Base-by-base conservation (phyloP, 2,797 vertebrate species). In the Alfaro cultratus region DNA sequence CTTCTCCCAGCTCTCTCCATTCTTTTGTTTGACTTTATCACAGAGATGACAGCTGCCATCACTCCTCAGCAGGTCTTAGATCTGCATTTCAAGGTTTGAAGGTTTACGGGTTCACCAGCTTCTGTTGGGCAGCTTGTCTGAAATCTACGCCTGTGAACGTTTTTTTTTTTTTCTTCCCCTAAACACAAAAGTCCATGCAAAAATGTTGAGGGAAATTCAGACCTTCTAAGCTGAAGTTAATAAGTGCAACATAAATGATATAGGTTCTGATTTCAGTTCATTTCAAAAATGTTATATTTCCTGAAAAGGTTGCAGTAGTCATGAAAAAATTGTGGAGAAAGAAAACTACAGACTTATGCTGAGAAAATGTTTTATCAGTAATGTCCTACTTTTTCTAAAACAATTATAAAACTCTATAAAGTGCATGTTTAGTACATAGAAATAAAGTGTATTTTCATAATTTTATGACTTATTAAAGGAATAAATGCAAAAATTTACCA, bases 1-100 rank as follows among this genome's bases (percentile, higher is more conserved):
- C 43, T 55, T 80, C 68, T 55, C 74, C 31, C 76, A 55, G 45
- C 29, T 80, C 88, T 79, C 79, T 80, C 70, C 74, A 74, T 70
- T 89, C 79, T 89, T 84, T 89, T 86, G 88, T 93, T 90, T 92
- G 90, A 90, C 91, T 93, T 93, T 89, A 93, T 92, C 86, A 87
- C 84, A 80, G 82, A 87, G 92, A 85, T 95, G 95, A 95, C 96
- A 96, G 95, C 95, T 96, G 95, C 95, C 95, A 95, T 94, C 95
- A 83, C 92, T 92, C 90, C 90, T 93, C 93, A 89, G 92, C 88
- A 89, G 87, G 90, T 90, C 91, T 95, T 92, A 94, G 95, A 96
- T 96, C 95, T 95, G 93, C 92, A 89, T 93, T 94, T 95, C 94
- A 95, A 95, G 93, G 92, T 95, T 92, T 92, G 92, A 83, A 92